Base-by-base conservation (phyloP, 2,797 vertebrate species). In the Carapus acus region DNA sequence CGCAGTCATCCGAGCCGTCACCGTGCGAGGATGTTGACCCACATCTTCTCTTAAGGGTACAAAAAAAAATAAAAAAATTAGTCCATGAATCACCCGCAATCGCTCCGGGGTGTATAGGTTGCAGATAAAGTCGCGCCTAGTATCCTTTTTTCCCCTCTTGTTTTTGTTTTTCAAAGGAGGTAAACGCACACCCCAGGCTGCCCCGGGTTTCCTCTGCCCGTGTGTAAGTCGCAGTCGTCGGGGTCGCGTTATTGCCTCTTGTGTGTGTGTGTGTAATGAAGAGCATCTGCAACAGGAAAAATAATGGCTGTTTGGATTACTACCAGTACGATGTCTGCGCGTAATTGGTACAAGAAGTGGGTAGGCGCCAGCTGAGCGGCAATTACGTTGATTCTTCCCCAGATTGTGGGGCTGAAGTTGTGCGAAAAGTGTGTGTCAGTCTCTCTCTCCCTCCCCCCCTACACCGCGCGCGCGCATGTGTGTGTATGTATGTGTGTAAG, bases 261-360 rank as follows among this genome's bases (percentile, higher is more conserved):
- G 72, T 79, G 77, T 82, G 69, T 79, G 77, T 82, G 69, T 83
- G 12, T 27, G 52, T 83, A 85, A 85, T 82, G 81, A 81, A 83
- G 81, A 84, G 81, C 84, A 80, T 83, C 83, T 85, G 81, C 77
- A 83, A 80, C 79, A 77, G 81, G 72, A 73, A 74, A 58, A 84
- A 84, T 82, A 85, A 83, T 84, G 74, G 80, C 75, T 80, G 80
- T 84, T 82, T 82, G 83, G 80, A 82, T 83, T 80, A 74, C 83
- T 78, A 78, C 81, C 77, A 78, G 80, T 83, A 76, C 81, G 80
- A 86, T 82, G 83, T 87, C 85, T 86, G 81, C 83, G 80, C 88
- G 79, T 90, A 91, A 91, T 89, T 90, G 90, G 79, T 89, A 71
- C 83, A 84, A 89, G 88, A 80, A 87, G 89, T 88, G 85, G 88